Percentiles rank a stretch among this genome's conserved stretches.
Evolutionary conservation across 2,113 vertebrate species (phyloP).

Genomic region (Laterallus jamaicensis): DNA sequence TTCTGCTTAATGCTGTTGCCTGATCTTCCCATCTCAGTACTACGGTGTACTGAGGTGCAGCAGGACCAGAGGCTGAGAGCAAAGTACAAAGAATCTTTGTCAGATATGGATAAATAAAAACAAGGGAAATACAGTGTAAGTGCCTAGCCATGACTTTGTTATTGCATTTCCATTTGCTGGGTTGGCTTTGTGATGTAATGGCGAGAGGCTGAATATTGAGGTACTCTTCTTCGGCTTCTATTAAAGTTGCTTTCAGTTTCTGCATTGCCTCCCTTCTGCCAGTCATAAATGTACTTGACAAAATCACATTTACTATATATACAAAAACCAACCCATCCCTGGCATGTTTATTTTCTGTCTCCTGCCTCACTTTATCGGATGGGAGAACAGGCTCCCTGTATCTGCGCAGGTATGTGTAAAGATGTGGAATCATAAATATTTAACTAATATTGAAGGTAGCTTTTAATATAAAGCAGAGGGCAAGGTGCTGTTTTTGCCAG

Average conservation of each 20-base stretch:
- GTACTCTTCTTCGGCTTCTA: neutral
- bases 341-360: neutral
- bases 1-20: neutral
- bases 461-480: neutral
- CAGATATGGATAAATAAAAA: neutral
- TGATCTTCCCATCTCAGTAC: neutral
- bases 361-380: neutral
- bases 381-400: neutral
- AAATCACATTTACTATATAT: constrained; percentile 34
- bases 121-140: neutral
- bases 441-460: neutral
- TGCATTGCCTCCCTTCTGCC: neutral
- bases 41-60: neutral
- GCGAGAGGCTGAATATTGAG: neutral
- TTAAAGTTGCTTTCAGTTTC: constrained; percentile 42
- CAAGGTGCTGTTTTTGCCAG: neutral
- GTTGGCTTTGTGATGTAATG: constrained; percentile 12
- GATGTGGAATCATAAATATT: neutral
- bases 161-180: neutral
- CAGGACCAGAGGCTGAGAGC: neutral
- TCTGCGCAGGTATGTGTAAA: neutral
- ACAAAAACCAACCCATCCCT: neutral
- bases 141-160: neutral
- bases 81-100: neutral
- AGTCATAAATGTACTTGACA: constrained; percentile 15